phyloP scores from a whole-genome alignment of 2,113 vertebrate species.

The Petroica traversi region DNA sequence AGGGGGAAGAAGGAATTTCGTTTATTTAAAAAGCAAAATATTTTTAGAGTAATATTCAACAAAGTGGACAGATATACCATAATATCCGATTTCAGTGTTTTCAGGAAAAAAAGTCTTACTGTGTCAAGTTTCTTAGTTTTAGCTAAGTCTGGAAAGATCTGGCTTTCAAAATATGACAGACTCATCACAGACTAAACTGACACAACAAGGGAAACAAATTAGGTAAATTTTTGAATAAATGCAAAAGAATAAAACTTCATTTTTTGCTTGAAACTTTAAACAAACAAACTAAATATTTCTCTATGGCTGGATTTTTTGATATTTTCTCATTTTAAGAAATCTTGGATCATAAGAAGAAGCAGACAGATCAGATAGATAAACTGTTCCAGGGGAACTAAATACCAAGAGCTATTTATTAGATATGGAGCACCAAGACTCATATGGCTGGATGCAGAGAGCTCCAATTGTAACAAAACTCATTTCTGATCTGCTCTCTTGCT shows the following conservation, averaged over 20 bases:
- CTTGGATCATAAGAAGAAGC: background rate
- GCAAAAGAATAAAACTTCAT: background rate
- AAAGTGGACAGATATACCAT: background rate
- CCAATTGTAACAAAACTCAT: constrained; percentile 58
- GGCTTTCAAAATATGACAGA: constrained; percentile 1
- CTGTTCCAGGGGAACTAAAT: constrained; percentile 2
- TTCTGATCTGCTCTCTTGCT: constrained; percentile 68
- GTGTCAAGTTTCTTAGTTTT: background rate
- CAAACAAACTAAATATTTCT: background rate
- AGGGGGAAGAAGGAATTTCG: background rate
- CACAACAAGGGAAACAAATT: background rate
- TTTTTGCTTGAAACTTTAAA: constrained; percentile 1
- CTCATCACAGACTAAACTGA: background rate
- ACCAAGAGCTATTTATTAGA: constrained; percentile 42
- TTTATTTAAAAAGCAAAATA: background rate
- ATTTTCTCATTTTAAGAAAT: background rate
- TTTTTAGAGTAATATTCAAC: background rate
- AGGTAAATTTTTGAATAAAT: background rate
- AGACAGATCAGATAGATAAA: constrained; percentile 6
- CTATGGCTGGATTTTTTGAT: background rate
- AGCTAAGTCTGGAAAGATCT: background rate
- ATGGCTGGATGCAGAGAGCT: constrained; percentile 6
- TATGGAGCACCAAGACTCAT: background rate
- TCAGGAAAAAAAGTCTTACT: background rate
- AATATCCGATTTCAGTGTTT: background rate